phyloP scores from a whole-genome alignment of 2,888 invertebrate genomes.

The Cyaniris semiargus region DNA sequence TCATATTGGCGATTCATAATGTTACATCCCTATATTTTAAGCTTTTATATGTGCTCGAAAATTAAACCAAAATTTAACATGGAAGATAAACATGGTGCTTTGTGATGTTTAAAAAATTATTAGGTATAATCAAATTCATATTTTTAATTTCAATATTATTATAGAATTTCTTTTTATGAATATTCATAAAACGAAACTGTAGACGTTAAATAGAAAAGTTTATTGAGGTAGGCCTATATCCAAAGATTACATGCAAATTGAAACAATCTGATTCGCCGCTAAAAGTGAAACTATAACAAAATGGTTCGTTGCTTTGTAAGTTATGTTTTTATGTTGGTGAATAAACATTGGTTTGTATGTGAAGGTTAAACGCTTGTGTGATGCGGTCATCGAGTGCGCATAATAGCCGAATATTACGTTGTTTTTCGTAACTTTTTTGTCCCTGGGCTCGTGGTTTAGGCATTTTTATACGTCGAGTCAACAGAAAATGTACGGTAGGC shows the following conservation, averaged over 20 bases:
- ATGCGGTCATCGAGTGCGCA: slow-evolving; percentile 65
- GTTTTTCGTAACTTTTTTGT: not conserved
- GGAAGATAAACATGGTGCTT: no score
- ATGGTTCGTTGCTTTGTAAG: slow-evolving; percentile 47
- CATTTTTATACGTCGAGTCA: not conserved
- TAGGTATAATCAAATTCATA: not conserved
- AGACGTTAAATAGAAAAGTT: not conserved
- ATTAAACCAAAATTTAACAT: no score
- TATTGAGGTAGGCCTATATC: slow-evolving; percentile 13
- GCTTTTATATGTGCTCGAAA: no score
- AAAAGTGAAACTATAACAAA: slow-evolving; percentile 24
- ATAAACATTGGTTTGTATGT: slow-evolving; percentile 44
- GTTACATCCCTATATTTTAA: no score
- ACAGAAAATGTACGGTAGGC: no score
- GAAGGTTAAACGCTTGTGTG: slow-evolving; percentile 61
- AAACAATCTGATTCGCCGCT: not conserved
- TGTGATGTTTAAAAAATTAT: not conserved
- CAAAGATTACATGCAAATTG: not conserved
- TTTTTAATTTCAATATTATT: not conserved
- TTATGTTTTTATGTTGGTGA: slow-evolving; percentile 45
- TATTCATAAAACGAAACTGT: not conserved
- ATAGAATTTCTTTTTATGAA: not conserved
- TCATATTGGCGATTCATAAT: not conserved
- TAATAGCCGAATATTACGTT: not conserved
- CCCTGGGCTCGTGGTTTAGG: not conserved